These are phyloP conservation scores for Toxonevra muliebris DNA, from an alignment of 2,888 invertebrate species.

Conservation along the genomic window DNA sequence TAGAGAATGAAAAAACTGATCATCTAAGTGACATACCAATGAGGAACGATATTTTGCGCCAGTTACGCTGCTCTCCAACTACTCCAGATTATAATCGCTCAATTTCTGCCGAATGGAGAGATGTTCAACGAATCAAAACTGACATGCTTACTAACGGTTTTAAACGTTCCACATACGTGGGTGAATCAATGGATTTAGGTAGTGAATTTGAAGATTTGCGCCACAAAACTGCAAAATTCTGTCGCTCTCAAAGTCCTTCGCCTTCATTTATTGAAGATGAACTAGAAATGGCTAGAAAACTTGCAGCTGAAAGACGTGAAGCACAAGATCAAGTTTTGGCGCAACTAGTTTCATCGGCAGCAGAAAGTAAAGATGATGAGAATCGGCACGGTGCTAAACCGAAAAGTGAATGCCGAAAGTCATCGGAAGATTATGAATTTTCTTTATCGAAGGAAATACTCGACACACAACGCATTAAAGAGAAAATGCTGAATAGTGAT, in stretches of 20 bases:
- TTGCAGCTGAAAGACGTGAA: conserved; percentile 48
- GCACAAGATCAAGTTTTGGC: conserved; percentile 57
- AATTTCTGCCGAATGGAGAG: conserved; percentile 54
- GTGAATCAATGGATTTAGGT: conserved; percentile 57
- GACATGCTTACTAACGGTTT: conserved; percentile 53
- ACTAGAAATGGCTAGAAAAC: conserved; percentile 37
- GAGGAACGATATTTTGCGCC: conserved; percentile 25
- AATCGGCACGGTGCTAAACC: conserved; percentile 52
- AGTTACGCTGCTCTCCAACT: conserved; percentile 41
- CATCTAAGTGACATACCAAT: conserved; percentile 24
- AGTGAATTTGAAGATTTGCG: conserved; percentile 51
- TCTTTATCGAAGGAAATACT: conserved; percentile 38
- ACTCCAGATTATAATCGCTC: conserved; percentile 54
- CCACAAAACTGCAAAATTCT: conserved; percentile 49
- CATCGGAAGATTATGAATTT: conserved; percentile 41
- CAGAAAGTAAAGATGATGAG: conserved; percentile 25
- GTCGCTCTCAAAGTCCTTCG: conserved; percentile 57
- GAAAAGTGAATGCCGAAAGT: conserved; percentile 40
- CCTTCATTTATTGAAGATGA: conserved; percentile 41
- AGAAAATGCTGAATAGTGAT: conserved; percentile 42
- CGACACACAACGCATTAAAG: conserved; percentile 47
- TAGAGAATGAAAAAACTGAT: conserved; percentile 30
- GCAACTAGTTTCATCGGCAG: conserved; percentile 48
- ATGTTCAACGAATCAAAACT: conserved; percentile 52
- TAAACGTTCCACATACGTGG: conserved; percentile 62